Evolutionary conservation across 1,140 invertebrate genomes (phyloP), one percentile per base, ranked within the genome.

Genomic region (Asbolus verrucosus): DNA sequence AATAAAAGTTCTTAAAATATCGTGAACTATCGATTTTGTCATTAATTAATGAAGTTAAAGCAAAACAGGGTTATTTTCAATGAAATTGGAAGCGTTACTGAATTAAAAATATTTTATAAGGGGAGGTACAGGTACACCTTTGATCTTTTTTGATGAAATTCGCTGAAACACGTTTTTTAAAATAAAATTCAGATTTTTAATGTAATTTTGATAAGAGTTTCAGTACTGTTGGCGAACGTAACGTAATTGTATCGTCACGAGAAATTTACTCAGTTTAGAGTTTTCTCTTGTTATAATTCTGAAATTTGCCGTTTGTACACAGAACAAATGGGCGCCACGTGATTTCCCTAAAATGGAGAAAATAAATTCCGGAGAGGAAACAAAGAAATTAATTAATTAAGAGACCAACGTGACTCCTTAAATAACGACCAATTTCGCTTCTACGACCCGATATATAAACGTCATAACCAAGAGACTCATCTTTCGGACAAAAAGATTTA

Each of bases 361-460:
- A 54, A 54, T 54, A 54, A 54, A 27, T 54, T 54, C 33, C 46
- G 46, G 1, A 11, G 8, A 54, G 21, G 9, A 54, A 24, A 54
- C 46, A 54, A 54, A 54, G 46, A 54, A 50, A 54, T 54, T 54
- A 54, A 54, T 54, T 54, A 54, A 54, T 54, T 54, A 54, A 54
- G 18, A 16, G 21, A 54, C 6, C 2, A 11, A 36, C 46, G 46
- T 54, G 46, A 24, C 46, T 54, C 46, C 46, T 6, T 24, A 30
- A 54, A 54, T 31, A 54, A 54, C 9, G 46, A 24, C 46, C 46
- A 14, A 27, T 54, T 9, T 16, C n/a, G 46, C 21, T 21, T 16
- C 19, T 27, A 27, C 5, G 33, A 6, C 33, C n/a, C 33, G 11
- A 54, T 54, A 54, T 27, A 54, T 54, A 54, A 54, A 54, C 27